These are phyloP conservation scores for Oxyruncus cristatus DNA, from an alignment of 2,113 vertebrate genomes.

Conservation along the genomic window DNA sequence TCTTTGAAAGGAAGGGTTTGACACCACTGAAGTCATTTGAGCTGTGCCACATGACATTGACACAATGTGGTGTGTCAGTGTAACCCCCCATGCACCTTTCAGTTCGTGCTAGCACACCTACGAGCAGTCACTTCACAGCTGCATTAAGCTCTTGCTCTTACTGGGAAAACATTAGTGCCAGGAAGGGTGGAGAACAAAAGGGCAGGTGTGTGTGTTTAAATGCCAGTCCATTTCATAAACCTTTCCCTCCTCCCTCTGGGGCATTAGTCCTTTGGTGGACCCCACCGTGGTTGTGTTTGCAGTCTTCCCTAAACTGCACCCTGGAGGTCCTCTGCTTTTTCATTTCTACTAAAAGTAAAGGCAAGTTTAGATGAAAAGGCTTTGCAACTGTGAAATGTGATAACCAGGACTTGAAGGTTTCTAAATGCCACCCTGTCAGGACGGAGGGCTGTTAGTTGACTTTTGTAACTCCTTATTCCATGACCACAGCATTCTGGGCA, in stretches of 20 bases:
- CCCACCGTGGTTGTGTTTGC: background rate
- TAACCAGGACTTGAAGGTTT: background rate
- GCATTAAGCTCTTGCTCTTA: background rate
- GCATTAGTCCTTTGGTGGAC: background rate
- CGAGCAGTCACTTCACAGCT: background rate
- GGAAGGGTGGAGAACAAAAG: background rate
- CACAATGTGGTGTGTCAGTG: background rate
- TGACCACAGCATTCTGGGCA: background rate
- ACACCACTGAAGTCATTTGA: background rate
- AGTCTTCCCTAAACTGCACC: background rate
- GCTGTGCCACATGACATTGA: fast-evolving
- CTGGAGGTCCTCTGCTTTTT: background rate
- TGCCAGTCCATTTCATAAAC: background rate
- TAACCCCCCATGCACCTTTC: background rate
- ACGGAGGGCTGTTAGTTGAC: background rate
- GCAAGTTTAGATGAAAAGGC: background rate
- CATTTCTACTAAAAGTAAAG: background rate
- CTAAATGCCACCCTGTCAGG: background rate
- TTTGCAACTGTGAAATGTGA: background rate
- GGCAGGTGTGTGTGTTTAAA: background rate
- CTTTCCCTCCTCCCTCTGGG: background rate
- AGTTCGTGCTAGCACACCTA: fast-evolving
- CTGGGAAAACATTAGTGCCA: background rate
- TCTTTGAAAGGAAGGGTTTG: background rate
- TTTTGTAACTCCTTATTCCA: background rate